Evolutionary conservation across 1,140 invertebrate genomes (phyloP), one percentile per base, ranked within the genome.

Genomic region (Oppia nitens): DNA sequence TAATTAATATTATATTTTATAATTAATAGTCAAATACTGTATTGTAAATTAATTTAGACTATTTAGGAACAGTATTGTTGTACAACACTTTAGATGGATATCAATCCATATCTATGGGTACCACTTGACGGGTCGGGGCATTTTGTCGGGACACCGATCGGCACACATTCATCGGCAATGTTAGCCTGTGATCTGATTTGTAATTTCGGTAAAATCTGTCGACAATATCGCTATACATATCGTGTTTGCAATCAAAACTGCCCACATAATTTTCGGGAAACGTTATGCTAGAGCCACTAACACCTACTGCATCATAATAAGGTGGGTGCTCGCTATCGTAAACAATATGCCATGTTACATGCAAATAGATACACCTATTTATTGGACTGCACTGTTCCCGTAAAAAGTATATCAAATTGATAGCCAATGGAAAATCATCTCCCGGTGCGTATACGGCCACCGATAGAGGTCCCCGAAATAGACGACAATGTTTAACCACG

Each of bases 401-500:
- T 27, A 82, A 70, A 12, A 78, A 75, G 28, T 76, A 72, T 48
- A 84, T 73, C 26, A 81, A 71, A 62, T 76, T 73, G 61, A 83
- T 72, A 4, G 79, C 75, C 25, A 79, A 65, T 40, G 76, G 74
- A 52, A 81, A 74, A 66, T 85, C 83, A 57, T 75, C 74, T 25
- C 83, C 83, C 0, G 84, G 84, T 9, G 83, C 81, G 71, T 85
- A 84, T 59, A 87, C 76, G 2, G 82, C 81, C 45, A 87, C 71
- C 66, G 83, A 84, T 11, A 87, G 73, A 0, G 83, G 83, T 1
- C 81, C 83, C 54, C 74, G 68, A 83, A 83, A 82, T 14, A 69
- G 73, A 67, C 87, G 80, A 63, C 89, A 72, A 64, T 93, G 72
- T 32, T 85, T 84, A 67, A 83, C 79, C 52, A 91, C 74, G 73